These are phyloP conservation scores for Discoglossus pictus DNA, from an alignment of 2,797 vertebrate genomes.

Conservation along the genomic window DNA sequence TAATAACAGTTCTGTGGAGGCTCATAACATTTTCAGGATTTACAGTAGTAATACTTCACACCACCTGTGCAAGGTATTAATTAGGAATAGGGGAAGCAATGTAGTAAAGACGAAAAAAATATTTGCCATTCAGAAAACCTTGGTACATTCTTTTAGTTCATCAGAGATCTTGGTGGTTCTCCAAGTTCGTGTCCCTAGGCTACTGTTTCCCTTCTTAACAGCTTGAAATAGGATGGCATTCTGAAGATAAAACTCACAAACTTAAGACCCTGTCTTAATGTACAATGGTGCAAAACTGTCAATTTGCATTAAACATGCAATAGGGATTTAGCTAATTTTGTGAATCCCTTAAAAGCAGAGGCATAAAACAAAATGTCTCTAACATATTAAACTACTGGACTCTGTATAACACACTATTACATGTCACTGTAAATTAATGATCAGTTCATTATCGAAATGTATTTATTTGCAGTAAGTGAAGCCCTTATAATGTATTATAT, in stretches of 20 bases:
- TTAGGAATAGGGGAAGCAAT: constrained; percentile 55
- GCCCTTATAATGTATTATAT: too few relatives aligned
- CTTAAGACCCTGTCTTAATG: constrained; percentile 46
- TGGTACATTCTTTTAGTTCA: too few relatives aligned
- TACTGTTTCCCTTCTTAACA: constrained; percentile 35
- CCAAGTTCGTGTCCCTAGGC: constrained; percentile 34
- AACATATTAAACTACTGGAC: too few relatives aligned
- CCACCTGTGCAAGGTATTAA: constrained; percentile 61
- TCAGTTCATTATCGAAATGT: too few relatives aligned
- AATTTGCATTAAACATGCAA: too few relatives aligned
- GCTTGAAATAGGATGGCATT: constrained; percentile 34
- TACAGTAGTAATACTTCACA: constrained; percentile 54
- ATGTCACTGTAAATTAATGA: too few relatives aligned
- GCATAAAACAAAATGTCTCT: too few relatives aligned
- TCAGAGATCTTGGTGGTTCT: constrained; percentile 41
- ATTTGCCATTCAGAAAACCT: constrained; percentile 37
- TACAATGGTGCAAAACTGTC: constrained; percentile 34
- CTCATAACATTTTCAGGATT: constrained; percentile 58
- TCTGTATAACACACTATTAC: too few relatives aligned
- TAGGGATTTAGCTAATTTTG: too few relatives aligned
- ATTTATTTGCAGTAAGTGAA: too few relatives aligned
- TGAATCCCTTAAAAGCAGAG: too few relatives aligned
- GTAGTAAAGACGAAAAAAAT: constrained; percentile 57
- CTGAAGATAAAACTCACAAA: constrained; percentile 47
- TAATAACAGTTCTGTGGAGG: constrained; percentile 56